Conservation (phyloP, 92 coral and sea anemone genomes). For the Epizoanthus stellaris region DNA sequence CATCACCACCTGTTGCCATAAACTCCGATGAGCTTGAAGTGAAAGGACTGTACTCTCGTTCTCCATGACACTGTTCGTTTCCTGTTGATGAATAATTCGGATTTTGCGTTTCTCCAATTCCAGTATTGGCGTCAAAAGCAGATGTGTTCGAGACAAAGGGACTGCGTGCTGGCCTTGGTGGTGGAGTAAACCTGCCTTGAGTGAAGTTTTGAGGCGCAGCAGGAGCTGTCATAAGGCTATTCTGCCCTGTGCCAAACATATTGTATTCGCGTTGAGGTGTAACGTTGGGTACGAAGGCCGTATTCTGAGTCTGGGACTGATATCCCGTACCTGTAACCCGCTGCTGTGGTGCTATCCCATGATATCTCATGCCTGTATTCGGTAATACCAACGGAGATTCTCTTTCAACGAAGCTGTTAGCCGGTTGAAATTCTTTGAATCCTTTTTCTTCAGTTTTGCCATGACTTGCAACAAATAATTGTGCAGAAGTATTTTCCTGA, state of each 20-base stretch:
- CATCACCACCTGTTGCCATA: background rate
- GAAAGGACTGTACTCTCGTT: background rate
- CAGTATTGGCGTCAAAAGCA: background rate
- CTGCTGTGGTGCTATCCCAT: background rate
- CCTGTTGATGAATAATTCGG: background rate
- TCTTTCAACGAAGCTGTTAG: background rate
- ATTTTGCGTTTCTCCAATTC: background rate
- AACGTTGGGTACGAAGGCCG: background rate
- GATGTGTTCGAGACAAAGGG: background rate
- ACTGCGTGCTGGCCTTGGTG: background rate
- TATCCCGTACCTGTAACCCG: background rate
- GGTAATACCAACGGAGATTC: background rate
- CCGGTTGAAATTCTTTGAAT: background rate
- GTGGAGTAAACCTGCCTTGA: background rate
- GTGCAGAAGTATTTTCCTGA: slow-evolving; percentile 20
- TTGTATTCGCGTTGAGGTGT: background rate
- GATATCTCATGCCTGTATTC: background rate
- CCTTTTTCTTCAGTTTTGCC: background rate
- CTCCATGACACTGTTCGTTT: background rate
- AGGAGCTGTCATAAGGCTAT: background rate
- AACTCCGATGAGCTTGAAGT: background rate
- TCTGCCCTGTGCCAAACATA: background rate
- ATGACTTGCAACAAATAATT: background rate
- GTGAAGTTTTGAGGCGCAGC: background rate
- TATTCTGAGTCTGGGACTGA: background rate